These are phyloP conservation scores for Penaeus monodon DNA, from an alignment of 2,888 invertebrate species.

Conservation along the genomic window DNA sequence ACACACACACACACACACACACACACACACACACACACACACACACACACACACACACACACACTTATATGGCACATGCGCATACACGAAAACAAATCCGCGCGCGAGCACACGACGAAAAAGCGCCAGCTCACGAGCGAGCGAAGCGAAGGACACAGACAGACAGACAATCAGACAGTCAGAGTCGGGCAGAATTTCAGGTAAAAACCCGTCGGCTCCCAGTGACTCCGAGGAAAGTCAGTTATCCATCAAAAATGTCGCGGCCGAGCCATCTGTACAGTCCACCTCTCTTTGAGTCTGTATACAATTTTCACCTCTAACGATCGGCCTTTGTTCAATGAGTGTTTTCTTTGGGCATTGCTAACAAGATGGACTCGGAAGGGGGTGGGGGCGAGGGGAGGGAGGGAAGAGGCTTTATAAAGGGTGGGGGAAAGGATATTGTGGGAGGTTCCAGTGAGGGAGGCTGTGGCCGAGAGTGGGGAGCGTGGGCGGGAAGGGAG, in stretches of 20 bases:
- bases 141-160: not conserved
- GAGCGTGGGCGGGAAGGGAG: conserved; percentile 1
- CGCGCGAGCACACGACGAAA: too few relatives aligned
- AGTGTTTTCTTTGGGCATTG: conserved; percentile 45
- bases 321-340: conserved; percentile 37
- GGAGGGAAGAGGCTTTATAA: not conserved
- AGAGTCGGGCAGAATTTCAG: conserved; percentile 29
- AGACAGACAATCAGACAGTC: conserved; percentile 26
- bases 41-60: too few relatives aligned
- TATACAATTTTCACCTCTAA: conserved; percentile 44
- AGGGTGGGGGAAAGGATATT: conserved; percentile 2
- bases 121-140: not conserved
- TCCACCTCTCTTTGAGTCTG: conserved; percentile 3
- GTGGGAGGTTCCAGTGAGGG: not conserved
- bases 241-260: conserved; percentile 52
- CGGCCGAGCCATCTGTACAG: not conserved
- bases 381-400: conserved; percentile 6
- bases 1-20: too few relatives aligned
- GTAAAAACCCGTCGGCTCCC: conserved; percentile 26
- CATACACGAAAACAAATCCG: too few relatives aligned
- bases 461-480: not conserved
- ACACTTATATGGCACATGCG: too few relatives aligned
- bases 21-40: too few relatives aligned
- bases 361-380: conserved; percentile 20
- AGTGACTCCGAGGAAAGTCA: conserved; percentile 46